Base-by-base conservation (phyloP, 1,140 invertebrate genomes). In the Leptinotarsa undecemlineata region DNA sequence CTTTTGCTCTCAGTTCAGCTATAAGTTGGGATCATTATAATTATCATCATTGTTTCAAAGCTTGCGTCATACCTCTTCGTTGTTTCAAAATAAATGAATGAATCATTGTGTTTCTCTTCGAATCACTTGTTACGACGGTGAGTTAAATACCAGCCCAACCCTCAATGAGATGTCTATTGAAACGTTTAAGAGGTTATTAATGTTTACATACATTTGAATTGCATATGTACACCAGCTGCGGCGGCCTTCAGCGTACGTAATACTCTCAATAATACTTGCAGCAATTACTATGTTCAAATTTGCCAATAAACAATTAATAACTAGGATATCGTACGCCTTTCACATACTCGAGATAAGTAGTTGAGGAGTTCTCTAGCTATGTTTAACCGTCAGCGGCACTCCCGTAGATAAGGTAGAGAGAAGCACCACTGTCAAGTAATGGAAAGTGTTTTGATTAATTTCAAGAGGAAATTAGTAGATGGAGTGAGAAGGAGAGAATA, bases 131-230 rank as follows among this genome's bases (percentile, higher is more conserved):
- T 57, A 17, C 51, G 15, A n/a, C n/a, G 51, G 15, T 57, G 51
- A 19, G 51, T 57, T 17, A 57, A 57, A 57, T 19, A 19, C 51
- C 51, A 6, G 51, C 51, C 51, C 51, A 57, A 57, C 51, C 51
- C 51, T 57, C 51, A 57, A 57, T 57, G 17, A 57, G 51, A 57
- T 57, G 51, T 57, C 51, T 57, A 57, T 57, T 57, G 51, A 57
- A 57, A 57, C 51, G n/a, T 57, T 57, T 57, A 57, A 57, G 51
- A 57, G 51, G 51, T 57, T 57, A 57, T 57, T 57, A 57, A 57
- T 57, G 51, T 57, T 57, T 57, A 57, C 51, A 57, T 57, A 57
- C 51, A 57, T 57, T 57, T 57, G 51, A 57, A 57, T 57, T 57
- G 51, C 51, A 42, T 42, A 42, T 19, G 51, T 57, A 57, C 15